phyloP scores from a whole-genome alignment of 2,888 invertebrate genomes.

The Allygus modestus region DNA sequence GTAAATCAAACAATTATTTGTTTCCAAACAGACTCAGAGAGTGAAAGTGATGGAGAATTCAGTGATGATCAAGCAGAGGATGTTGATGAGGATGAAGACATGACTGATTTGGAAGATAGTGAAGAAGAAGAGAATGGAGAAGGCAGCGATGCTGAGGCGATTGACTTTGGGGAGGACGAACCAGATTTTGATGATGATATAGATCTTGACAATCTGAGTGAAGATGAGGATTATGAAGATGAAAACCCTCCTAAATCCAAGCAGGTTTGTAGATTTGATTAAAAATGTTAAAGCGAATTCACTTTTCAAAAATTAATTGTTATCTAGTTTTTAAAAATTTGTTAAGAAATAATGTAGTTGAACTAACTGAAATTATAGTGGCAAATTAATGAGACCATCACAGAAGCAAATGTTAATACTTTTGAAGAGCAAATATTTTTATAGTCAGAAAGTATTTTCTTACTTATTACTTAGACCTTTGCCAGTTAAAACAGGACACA shows the following conservation, averaged over 20 bases:
- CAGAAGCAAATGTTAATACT: too few species aligned
- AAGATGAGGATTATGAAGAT: conserved; percentile 71
- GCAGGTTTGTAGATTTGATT: neutral
- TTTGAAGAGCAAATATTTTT: too few species aligned
- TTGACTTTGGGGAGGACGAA: conserved; percentile 73
- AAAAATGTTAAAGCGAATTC: too few species aligned
- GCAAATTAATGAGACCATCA: too few species aligned
- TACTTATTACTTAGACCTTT: too few species aligned
- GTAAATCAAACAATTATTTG: too few species aligned
- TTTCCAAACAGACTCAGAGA: conserved; percentile 30
- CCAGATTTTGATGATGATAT: conserved; percentile 73
- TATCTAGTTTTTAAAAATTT: too few species aligned
- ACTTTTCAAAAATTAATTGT: too few species aligned
- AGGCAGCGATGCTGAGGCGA: conserved; percentile 73
- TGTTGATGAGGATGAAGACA: conserved; percentile 68
- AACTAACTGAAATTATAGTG: too few species aligned
- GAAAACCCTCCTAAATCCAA: conserved; percentile 66
- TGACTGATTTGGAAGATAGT: conserved; percentile 74
- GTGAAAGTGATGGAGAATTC: conserved; percentile 63
- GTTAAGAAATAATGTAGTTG: too few species aligned
- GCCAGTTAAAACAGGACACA: too few species aligned
- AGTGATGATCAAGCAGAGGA: conserved; percentile 60
- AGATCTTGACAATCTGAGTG: conserved; percentile 71
- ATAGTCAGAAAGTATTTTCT: too few species aligned
- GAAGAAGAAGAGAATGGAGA: conserved; percentile 74